Base-by-base conservation (phyloP, 2,888 invertebrate genomes). In the Eupithecia exiguata region DNA sequence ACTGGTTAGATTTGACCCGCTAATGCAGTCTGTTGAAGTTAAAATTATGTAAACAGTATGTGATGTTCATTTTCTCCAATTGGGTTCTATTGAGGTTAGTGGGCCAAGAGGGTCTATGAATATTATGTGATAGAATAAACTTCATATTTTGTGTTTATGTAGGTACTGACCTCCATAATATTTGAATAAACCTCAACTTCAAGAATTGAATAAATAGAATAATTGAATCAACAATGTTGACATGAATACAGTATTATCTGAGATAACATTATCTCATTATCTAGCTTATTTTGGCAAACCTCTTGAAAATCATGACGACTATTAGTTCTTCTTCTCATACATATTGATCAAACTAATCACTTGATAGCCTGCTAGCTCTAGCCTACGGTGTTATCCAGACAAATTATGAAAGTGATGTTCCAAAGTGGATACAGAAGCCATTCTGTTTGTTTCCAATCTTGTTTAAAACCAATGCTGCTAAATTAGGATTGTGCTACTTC, bases 81-180 rank as follows among this genome's bases (percentile, higher is more conserved):
- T n/a, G 36, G 38, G 40, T 38, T 62, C 35, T 68, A 74, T 68
- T 61, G 78, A 71, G 78, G 80, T 78, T 62, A 80, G 71, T 78
- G 46, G 78, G 78, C 75, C 75, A 78, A 74, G 69, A 38, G 49
- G 4, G 71, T 77, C 70, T 77, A 46, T 18, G 16, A 62, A 14
- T 62, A 35, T 35, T 62, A 62, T 62, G 6, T 62, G 18, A 7
- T 25, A n/a, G n/a, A n/a, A n/a, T n/a, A n/a, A n/a, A n/a, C n/a
- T n/a, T n/a, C n/a, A n/a, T 14, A 30, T 61, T 61, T 61, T 49
- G 7, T 53, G 4, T 21, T 53, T 21, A 21, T 53, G 21, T 21
- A 21, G 21, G 21, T 53, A 53, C n/a, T n/a, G n/a, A n/a, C n/a
- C n/a, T n/a, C n/a, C 21, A 53, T 21, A 53, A 21, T 12, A 53